Evolutionary conservation across 2,888 invertebrate species (phyloP), one percentile per base, ranked within the genome.

Genomic region (Teleogryllus oceanicus): DNA sequence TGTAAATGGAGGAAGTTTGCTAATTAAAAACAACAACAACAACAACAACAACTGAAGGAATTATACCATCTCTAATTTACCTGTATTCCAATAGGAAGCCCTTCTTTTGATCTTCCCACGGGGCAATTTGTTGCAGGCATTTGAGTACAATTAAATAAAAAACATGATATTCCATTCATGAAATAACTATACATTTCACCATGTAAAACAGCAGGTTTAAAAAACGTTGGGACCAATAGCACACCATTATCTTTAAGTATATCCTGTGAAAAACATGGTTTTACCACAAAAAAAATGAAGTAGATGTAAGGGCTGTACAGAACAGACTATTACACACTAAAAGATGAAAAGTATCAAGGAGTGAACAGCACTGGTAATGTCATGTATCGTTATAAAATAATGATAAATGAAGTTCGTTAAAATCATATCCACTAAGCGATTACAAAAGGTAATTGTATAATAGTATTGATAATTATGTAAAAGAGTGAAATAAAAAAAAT

Each of bases 111-210:
- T 2, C 92, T 84, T 0, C 94, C 94, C 86, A 91, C 88, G 1
- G 96, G 96, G 80, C 94, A 92, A 82, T 92, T 90, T 2, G 94
- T 92, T 20, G 92, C 91, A 1, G 96, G 96, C 84, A 94, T 87
- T 0, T 93, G 94, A 2, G 94, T 88, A 8, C 92, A 87, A 87
- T 94, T 95, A 85, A 92, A 91, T 81, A 92, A 86, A 85, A 91
- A 90, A 2, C 91, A 89, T 87, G 93, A 94, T 77, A 89, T 85
- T 74, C 90, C 90, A 81, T 91, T 91, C 49, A 90, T 86, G 1
- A 90, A 87, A 82, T 91, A 90, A 76, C 90, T 86, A 83, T 90
- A 86, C 82, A 92, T 91, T 81, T 91, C 89, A 82, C 89, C 88
- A 84, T 92, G 92, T 84, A 89, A 90, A 76, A 90, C 90, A 13